Percentiles rank a stretch among this genome's conserved stretches.
Evolutionary conservation across 2,888 invertebrate genomes (phyloP).

Genomic region (Silvanus unidentatus): DNA sequence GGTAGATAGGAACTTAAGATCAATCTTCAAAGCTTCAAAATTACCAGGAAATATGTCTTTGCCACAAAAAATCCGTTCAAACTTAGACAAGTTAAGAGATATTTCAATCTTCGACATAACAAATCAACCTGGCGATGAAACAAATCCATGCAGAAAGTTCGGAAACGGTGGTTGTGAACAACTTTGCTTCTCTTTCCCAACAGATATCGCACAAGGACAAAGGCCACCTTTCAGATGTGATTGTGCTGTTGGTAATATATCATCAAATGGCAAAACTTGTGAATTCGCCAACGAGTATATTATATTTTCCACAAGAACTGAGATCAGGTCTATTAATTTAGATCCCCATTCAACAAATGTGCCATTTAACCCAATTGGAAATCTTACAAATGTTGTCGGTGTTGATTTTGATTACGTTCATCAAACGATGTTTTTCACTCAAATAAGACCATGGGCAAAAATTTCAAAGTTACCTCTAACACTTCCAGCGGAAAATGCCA

Average conservation of each 20-base stretch:
- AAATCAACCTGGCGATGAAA: conserved; percentile 79
- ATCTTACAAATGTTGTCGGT: conserved; percentile 89
- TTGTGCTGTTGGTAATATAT: conserved; percentile 84
- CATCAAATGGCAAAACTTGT: conserved; percentile 62
- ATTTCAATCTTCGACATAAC: conserved; percentile 86
- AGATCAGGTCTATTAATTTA: conserved; percentile 85
- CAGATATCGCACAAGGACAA: conserved; percentile 50
- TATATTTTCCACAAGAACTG: conserved; percentile 89
- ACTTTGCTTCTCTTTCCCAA: conserved; percentile 89
- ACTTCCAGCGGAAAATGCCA: conserved; percentile 57
- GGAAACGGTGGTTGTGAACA: conserved; percentile 88
- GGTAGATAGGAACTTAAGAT: conserved; percentile 88
- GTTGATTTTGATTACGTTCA: conserved; percentile 92
- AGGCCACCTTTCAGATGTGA: conserved; percentile 66
- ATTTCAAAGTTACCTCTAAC: conserved; percentile 76
- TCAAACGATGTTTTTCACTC: conserved; percentile 83
- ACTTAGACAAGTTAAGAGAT: conserved; percentile 79
- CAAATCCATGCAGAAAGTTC: conserved; percentile 70
- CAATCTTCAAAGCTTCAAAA: conserved; percentile 76
- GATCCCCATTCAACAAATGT: conserved; percentile 75
- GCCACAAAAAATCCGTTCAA: conserved; percentile 71
- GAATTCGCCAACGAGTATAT: conserved; percentile 82
- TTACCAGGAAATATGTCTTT: conserved; percentile 64
- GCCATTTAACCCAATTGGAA: conserved; percentile 79
- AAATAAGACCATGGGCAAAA: conserved; percentile 85